Evolutionary conservation across 2,113 vertebrate species (phyloP).

Genomic region (Nesogale talazaci): DNA sequence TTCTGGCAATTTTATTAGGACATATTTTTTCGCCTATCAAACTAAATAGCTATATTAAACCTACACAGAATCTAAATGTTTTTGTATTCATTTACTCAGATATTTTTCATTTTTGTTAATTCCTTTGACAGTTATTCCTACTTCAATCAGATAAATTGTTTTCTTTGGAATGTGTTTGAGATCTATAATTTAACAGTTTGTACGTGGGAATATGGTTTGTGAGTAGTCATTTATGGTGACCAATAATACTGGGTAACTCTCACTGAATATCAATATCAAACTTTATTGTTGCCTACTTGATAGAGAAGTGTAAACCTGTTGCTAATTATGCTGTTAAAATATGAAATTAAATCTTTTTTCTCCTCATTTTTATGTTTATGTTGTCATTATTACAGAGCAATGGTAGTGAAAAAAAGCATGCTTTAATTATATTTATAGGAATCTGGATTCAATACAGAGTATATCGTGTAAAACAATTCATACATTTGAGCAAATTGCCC

Average conservation of each 20-base stretch:
- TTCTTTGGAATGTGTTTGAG: background rate
- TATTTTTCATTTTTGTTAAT: background rate
- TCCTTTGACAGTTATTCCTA: background rate
- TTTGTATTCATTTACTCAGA: constrained; percentile 60
- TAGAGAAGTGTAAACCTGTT: background rate
- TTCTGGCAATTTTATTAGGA: constrained; percentile 65
- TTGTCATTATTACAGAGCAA: background rate
- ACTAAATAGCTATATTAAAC: constrained; percentile 59
- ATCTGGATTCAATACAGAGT: background rate
- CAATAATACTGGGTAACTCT: background rate
- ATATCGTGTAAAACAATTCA: background rate
- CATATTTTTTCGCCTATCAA: constrained; percentile 64
- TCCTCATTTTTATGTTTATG: background rate
- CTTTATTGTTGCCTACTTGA: background rate
- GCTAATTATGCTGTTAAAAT: background rate
- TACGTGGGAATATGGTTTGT: background rate
- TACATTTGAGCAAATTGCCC: background rate
- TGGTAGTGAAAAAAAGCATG: background rate
- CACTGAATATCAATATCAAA: background rate
- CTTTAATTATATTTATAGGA: background rate
- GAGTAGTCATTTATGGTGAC: background rate
- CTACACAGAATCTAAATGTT: constrained; percentile 41
- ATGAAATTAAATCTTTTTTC: background rate
- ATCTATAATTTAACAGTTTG: background rate
- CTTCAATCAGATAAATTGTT: background rate